Evolutionary conservation across 2,113 vertebrate genomes (phyloP).

Genomic region (Heterotis niloticus): DNA sequence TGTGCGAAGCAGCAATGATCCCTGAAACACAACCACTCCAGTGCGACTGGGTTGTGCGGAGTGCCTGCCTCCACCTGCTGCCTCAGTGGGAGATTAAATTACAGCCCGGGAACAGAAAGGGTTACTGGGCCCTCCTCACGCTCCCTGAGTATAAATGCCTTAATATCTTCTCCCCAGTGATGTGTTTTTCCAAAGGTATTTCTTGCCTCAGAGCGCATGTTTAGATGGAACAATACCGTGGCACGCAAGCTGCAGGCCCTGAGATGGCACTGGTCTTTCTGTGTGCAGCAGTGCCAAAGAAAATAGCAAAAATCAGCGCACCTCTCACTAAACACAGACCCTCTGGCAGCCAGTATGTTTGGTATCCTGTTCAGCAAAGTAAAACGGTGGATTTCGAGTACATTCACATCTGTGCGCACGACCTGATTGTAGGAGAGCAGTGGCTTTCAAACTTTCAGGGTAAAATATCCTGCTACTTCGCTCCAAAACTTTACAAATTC

Average conservation of each 20-base stretch:
- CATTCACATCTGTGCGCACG: not conserved
- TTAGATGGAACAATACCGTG: slow-evolving; percentile 46
- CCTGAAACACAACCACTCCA: not conserved
- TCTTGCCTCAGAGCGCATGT: slow-evolving; percentile 42
- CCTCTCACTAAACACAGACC: not conserved
- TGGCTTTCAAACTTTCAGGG: not conserved
- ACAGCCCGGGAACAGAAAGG: not conserved
- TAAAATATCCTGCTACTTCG: not conserved
- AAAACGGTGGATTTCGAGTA: not conserved
- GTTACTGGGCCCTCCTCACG: slow-evolving; percentile 18
- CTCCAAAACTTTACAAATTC: not conserved
- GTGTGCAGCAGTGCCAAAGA: not conserved
- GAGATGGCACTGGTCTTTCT: not conserved
- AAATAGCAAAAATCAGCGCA: slow-evolving; percentile 9
- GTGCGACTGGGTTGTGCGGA: not conserved
- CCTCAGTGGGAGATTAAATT: slow-evolving; percentile 7
- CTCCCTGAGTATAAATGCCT: slow-evolving; percentile 30
- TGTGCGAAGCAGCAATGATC: not conserved
- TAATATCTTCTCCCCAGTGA: slow-evolving; percentile 32
- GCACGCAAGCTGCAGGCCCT: slow-evolving; percentile 25
- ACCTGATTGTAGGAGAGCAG: not conserved
- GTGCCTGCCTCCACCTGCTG: not conserved
- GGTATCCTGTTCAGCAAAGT: slow-evolving; percentile 1
- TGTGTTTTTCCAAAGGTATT: slow-evolving; percentile 39
- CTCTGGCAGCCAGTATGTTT: not conserved